Conservation (phyloP, 2,888 invertebrate species). For the Actias luna region DNA sequence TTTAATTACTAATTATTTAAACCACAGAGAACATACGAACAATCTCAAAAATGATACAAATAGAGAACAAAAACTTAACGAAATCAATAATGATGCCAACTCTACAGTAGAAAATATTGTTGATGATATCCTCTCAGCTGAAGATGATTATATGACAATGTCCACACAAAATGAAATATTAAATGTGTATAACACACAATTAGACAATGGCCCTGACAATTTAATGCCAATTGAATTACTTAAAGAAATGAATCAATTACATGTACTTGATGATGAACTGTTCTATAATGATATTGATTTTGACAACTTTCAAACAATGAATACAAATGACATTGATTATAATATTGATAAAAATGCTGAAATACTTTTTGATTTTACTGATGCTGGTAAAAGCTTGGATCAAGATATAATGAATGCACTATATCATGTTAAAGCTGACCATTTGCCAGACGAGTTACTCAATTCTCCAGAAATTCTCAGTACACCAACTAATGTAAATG, state of each 20-base stretch:
- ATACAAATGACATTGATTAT: constrained; percentile 61
- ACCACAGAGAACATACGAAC: constrained; percentile 49
- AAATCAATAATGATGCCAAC: constrained; percentile 33
- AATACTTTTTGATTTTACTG: constrained; percentile 60
- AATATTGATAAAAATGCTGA: constrained; percentile 51
- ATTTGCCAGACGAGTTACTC: constrained; percentile 59
- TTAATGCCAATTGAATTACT: constrained; percentile 69
- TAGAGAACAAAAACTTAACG: constrained; percentile 39
- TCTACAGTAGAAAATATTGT: constrained; percentile 70
- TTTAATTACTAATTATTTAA: constrained; percentile 5
- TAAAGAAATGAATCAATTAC: constrained; percentile 71
- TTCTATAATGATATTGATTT: constrained; percentile 70
- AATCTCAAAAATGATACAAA: constrained; percentile 32
- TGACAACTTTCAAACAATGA: constrained; percentile 64
- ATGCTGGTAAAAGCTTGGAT: constrained; percentile 55
- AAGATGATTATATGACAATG: constrained; percentile 70
- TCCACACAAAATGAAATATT: constrained; percentile 53
- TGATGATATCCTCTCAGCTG: constrained; percentile 70
- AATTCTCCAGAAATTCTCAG: constrained; percentile 46
- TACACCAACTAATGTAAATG: constrained; percentile 37
- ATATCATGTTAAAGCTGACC: constrained; percentile 54
- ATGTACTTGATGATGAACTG: constrained; percentile 67
- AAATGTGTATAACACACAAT: constrained; percentile 43
- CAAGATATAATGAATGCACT: constrained; percentile 68
- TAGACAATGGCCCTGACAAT: constrained; percentile 49